Evolutionary conservation across 2,113 vertebrate species (phyloP).

Genomic region (Hippocampus mohnikei): DNA sequence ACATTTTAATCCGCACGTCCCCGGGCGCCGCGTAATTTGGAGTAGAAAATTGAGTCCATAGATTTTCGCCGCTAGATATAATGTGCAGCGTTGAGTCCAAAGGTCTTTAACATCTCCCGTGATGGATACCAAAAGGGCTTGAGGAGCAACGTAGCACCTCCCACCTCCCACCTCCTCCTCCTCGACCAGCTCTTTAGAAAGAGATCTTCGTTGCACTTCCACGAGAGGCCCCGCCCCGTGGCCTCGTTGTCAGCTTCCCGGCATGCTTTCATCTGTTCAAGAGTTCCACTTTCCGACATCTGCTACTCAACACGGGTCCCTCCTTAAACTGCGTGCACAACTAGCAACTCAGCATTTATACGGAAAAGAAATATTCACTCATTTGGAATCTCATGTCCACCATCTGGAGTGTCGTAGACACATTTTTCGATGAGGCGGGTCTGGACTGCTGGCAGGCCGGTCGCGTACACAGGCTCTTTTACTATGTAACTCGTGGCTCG

Average conservation of each 20-base stretch:
- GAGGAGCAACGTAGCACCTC: not conserved
- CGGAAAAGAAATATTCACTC: not conserved
- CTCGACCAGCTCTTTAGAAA: conserved; percentile 9
- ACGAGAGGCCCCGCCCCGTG: conserved; percentile 14
- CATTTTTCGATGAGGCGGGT: no score
- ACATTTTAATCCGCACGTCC: conserved; percentile 3
- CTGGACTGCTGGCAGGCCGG: no score
- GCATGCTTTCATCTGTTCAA: conserved; percentile 23
- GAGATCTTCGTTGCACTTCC: conserved; percentile 18
- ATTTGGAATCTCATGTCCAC: no score
- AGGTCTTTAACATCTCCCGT: conserved; percentile 31
- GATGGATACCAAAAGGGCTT: not conserved
- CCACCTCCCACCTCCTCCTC: not conserved
- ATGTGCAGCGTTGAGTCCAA: conserved; percentile 25
- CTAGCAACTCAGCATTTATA: not conserved
- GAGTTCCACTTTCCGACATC: conserved; percentile 30
- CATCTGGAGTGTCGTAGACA: no score
- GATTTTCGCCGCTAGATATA: conserved; percentile 18
- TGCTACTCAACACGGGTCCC: conserved; percentile 9
- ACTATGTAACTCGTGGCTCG: no score
- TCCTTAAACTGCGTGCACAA: conserved; percentile 4
- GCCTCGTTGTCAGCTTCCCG: conserved; percentile 11
- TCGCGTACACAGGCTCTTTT: no score
- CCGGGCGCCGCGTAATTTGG: conserved; percentile 23
- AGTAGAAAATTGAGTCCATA: conserved; percentile 10